Evolutionary conservation across 1,140 invertebrate genomes (phyloP), one percentile per base, ranked within the genome.

Genomic region (Mactra quadrangularis): DNA sequence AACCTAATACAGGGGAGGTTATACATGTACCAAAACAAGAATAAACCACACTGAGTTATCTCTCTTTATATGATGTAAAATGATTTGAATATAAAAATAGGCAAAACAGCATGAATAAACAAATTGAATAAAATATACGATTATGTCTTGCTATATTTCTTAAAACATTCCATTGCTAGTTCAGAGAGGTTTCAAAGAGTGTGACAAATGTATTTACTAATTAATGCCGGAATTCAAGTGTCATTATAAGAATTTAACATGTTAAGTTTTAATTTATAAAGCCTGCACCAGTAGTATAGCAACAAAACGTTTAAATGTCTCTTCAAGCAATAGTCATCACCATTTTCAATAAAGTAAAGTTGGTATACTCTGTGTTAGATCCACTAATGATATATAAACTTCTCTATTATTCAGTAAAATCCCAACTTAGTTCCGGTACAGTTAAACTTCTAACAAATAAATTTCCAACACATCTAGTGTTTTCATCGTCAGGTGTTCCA

Each of bases 401-500:
- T 19, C 25, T 9, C 25, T 55, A 19, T 27, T 55, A 9, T 11
- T 27, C 17, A 7, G 22, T 45, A 17, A 60, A 76, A 33, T 57
- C 53, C 64, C 47, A 81, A 64, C 71, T 71, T 27, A 82, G 38
- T n/a, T 71, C 15, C 17, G 79, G 68, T 45, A 82, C 50, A 13
- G 79, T 82, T 25, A 82, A 55, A 66, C 79, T 82, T 52, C 55
- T 38, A 6, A 82, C 57, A 45, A 64, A 74, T 7, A 82, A 13
- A 72, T 82, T 66, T 66, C 79, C 79, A 3, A 82, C 35, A 31
- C 53, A 74, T 15, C 79, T 55, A 52, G 19, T 53, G 33, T 82
- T 52, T 45, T 82, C 79, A 13, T 82, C 79, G n/a, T 82, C 79
- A 19, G 79, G 79, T 27, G 79, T 82, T 11, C 70, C 79, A 9